These are phyloP conservation scores for Dynastes grantii DNA, from an alignment of 2,888 invertebrate species.

Conservation along the genomic window DNA sequence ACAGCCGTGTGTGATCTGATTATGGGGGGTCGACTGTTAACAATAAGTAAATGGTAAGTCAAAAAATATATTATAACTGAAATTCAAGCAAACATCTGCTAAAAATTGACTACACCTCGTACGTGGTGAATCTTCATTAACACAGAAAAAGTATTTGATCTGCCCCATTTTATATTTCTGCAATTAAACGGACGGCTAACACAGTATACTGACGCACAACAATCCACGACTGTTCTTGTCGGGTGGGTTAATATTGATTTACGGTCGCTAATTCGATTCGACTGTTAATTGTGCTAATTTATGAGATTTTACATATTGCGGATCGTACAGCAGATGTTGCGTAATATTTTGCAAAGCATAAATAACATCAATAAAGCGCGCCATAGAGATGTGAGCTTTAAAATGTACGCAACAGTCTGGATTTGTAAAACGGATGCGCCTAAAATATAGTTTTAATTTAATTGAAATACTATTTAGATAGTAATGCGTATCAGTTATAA, in stretches of 20 bases:
- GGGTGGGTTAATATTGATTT: conserved; percentile 21
- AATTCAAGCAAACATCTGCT: too few relatives aligned
- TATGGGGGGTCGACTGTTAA: too few relatives aligned
- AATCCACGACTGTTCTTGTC: not conserved
- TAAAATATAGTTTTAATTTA: not conserved
- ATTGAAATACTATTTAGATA: too few relatives aligned
- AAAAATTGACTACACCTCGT: too few relatives aligned
- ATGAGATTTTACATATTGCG: conserved; percentile 28
- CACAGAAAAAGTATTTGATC: too few relatives aligned
- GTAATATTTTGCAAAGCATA: conserved; percentile 12
- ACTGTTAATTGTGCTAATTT: conserved; percentile 22
- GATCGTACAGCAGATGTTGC: conserved; percentile 24
- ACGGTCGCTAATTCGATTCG: conserved; percentile 13
- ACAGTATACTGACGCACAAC: not conserved
- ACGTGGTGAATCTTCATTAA: too few relatives aligned
- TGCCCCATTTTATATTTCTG: not conserved
- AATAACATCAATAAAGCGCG: not conserved
- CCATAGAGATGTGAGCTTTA: not conserved
- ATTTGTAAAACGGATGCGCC: not conserved
- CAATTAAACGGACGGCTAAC: conserved; percentile 1
- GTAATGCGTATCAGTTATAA: too few relatives aligned
- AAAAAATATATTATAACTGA: too few relatives aligned
- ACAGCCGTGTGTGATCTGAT: too few relatives aligned
- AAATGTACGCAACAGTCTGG: not conserved
- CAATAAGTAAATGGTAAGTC: too few relatives aligned